Conservation (phyloP, 2,797 vertebrate genomes). For the Phataginus tricuspis region DNA sequence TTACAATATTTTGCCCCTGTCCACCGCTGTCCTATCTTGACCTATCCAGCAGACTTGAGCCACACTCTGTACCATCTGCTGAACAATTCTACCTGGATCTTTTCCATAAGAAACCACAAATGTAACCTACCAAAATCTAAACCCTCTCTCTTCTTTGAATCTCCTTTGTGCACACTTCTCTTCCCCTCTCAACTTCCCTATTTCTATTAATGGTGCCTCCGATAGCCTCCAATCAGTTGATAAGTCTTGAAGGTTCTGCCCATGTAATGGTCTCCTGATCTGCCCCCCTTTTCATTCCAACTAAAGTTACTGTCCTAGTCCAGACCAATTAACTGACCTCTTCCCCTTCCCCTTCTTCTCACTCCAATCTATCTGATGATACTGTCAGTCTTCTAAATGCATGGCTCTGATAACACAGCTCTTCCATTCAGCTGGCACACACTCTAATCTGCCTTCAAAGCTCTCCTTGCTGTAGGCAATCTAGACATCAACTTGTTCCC, state of each 20-base stretch:
- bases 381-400: neutral
- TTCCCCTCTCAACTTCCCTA: constrained; percentile 59
- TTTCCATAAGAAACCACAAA: constrained; percentile 66
- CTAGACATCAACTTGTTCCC: neutral
- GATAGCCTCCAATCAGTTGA: neutral
- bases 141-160: constrained; percentile 65
- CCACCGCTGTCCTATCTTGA: too few species aligned
- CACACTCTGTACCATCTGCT: neutral
- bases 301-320: neutral
- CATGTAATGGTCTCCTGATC: neutral
- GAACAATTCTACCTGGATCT: neutral
- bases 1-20: neutral
- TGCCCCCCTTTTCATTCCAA: neutral
- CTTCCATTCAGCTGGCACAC: neutral
- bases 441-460: neutral
- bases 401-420: neutral
- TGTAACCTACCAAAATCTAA: constrained; percentile 62
- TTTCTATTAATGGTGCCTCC: constrained; percentile 68
- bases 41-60: neutral
- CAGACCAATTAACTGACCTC: neutral
- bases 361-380: neutral
- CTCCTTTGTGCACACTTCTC: constrained; percentile 46
- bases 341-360: neutral
- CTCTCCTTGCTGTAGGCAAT: neutral
- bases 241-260: neutral